These are phyloP conservation scores for Caenorhabditis sinica DNA, from an alignment of 2,888 invertebrate genomes.

Conservation along the genomic window DNA sequence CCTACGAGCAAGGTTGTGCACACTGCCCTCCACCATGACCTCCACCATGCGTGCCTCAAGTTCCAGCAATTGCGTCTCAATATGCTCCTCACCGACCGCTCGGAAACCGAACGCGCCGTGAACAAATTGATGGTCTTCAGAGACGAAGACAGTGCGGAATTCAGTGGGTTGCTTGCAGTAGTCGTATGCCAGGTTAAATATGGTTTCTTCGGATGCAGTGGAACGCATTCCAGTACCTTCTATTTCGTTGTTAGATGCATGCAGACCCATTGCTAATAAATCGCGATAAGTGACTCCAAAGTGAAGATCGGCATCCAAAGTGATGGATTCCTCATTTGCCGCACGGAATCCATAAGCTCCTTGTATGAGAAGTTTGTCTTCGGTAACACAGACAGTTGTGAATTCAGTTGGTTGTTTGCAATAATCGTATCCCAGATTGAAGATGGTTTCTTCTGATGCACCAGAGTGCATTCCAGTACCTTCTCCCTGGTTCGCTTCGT, in stretches of 20 bases:
- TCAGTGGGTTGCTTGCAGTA: slow-evolving; percentile 75
- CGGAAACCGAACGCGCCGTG: slow-evolving; percentile 66
- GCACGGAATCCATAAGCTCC: slow-evolving; percentile 66
- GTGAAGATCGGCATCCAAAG: slow-evolving; percentile 63
- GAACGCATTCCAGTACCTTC: slow-evolving; percentile 71
- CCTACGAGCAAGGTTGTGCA: slow-evolving; percentile 73
- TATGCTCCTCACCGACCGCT: slow-evolving; percentile 64
- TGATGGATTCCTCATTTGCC: slow-evolving; percentile 64
- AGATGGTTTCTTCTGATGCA: slow-evolving; percentile 75
- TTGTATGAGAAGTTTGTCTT: slow-evolving; percentile 61
- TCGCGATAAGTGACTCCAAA: slow-evolving; percentile 55
- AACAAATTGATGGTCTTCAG: slow-evolving; percentile 63
- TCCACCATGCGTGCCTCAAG: slow-evolving; percentile 72
- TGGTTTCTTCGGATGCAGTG: slow-evolving; percentile 72
- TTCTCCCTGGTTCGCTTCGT: slow-evolving; percentile 63
- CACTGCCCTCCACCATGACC: slow-evolving; percentile 77
- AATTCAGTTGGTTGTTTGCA: slow-evolving; percentile 75
- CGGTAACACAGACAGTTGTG: slow-evolving; percentile 66
- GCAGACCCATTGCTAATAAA: slow-evolving; percentile 59
- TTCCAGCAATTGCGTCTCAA: slow-evolving; percentile 66
- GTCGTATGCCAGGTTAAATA: slow-evolving; percentile 75
- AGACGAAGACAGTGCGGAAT: slow-evolving; percentile 67
- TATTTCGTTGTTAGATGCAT: slow-evolving; percentile 58
- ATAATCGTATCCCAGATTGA: slow-evolving; percentile 75
- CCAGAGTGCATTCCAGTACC: slow-evolving; percentile 70